Evolutionary conservation across 2,113 vertebrate species (phyloP), one percentile per base, ranked within the genome.

Genomic region (Lanius collurio): DNA sequence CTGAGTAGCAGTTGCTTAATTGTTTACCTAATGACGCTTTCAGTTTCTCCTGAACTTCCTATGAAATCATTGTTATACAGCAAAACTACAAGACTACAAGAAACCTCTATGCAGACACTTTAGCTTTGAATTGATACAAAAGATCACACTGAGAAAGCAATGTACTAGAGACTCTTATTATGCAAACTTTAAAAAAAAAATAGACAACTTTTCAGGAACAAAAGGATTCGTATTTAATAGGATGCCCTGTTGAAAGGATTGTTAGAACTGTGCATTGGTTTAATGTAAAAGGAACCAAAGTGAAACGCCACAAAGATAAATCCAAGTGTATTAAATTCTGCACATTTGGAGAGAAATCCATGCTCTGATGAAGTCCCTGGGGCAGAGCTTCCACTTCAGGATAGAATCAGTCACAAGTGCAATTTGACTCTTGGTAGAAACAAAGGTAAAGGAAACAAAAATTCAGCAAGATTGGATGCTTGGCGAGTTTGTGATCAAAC

Each of bases 71-170:
- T 95, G 85, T 95, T 97, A 92, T 50, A 87, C 96, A 91, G 97
- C 94, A 93, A 97, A 96, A 93, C 93, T 93, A 92, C 91, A 80
- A 55, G 94, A 93, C 93, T 93, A 92, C 91, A 80, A 55, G 94
- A 97, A 97, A 94, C 96, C 95, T 97, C 98, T 98, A 98, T 98
- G 97, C 98, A 98, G 98, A 98, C 97, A 95, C 97, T 96, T 98
- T 97, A 98, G 94, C 93, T 97, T 97, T 95, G 96, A 97, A 95
- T 93, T 68, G 85, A 95, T 97, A 97, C 44, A 85, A 95, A 96
- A 96, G 95, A 94, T 52, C 89, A 57, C 95, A 70, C 46, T 96
- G 97, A 91, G 93, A 93, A 97, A 97, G 91, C 90, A 97, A 73
- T 91, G 65, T 95, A 78, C 95, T 94, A 93, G 81, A 85, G 93